These are phyloP conservation scores for Anabas testudineus DNA, from an alignment of 2,797 vertebrate genomes.

Conservation along the genomic window DNA sequence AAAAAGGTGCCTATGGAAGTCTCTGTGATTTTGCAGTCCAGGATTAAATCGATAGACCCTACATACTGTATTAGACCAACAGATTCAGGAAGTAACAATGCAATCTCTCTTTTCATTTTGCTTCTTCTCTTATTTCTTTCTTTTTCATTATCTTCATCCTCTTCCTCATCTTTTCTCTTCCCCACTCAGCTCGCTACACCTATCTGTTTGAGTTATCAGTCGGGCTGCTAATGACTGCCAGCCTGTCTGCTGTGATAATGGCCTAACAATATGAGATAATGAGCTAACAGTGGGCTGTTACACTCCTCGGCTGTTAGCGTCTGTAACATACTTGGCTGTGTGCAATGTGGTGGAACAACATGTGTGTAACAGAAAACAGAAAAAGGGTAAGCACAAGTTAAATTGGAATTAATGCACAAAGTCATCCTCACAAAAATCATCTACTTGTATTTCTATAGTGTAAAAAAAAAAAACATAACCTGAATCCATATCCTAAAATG, in stretches of 20 bases:
- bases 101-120: conserved; percentile 6
- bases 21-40: conserved; percentile 14
- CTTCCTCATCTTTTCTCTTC: conserved; percentile 21
- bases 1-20: conserved; percentile 29
- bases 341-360: conserved; percentile 17
- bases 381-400: conserved; percentile 41
- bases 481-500: conserved; percentile 33
- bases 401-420: conserved; percentile 51
- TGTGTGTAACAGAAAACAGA: conserved; percentile 16
- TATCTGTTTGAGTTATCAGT: conserved; percentile 77
- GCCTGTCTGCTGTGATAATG: conserved; percentile 77
- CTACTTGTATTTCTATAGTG: conserved; percentile 35
- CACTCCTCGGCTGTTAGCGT: conserved; percentile 49
- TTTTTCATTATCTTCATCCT: no score
- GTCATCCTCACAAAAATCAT: conserved; percentile 41
- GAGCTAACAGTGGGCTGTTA: conserved; percentile 67
- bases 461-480: conserved; percentile 37
- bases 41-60: conserved; percentile 10
- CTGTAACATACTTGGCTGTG: conserved; percentile 43
- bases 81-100: conserved; percentile 11
- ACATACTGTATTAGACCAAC: conserved; percentile 10
- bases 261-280: conserved; percentile 77
- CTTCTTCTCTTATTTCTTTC: no score
- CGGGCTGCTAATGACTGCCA: conserved; percentile 76
- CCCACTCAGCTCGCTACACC: conserved; percentile 45